phyloP scores from a whole-genome alignment of 2,888 invertebrate species.

The Epirrhoe tristata region DNA sequence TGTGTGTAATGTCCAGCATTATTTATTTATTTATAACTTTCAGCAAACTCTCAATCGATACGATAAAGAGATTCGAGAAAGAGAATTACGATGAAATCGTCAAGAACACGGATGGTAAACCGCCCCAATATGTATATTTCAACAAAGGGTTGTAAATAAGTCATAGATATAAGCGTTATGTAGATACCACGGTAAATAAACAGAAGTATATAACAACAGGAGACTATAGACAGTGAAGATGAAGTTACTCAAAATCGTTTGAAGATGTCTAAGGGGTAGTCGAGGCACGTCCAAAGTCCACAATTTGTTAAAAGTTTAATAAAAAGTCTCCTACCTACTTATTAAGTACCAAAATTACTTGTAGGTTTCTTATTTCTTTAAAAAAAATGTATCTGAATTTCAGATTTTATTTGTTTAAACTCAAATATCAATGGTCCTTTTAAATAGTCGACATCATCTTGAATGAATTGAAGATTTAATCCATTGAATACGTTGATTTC shows the following conservation, averaged over 20 bases:
- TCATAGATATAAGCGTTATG: not conserved
- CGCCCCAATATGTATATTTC: slow-evolving; percentile 92
- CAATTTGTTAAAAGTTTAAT: no score
- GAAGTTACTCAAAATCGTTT: no score
- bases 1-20: no score
- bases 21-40: no score
- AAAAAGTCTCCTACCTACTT: no score
- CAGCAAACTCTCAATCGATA: slow-evolving; percentile 89
- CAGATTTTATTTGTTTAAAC: not conserved
- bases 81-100: slow-evolving; percentile 89
- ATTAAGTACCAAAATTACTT: not conserved
- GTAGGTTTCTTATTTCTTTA: not conserved
- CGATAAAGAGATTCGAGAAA: slow-evolving; percentile 90
- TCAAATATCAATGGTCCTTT: not conserved
- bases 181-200: not conserved
- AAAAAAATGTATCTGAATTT: no score
- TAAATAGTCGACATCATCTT: not conserved
- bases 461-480: not conserved
- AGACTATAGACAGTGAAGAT: no score
- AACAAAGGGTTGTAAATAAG: slow-evolving; percentile 93
- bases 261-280: no score
- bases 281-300: no score
- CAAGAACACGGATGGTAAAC: slow-evolving; percentile 86
- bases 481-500: not conserved
- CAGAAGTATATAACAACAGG: not conserved